A percentile compares a stretch with the other conserved stretches of the same genome.
Evolutionary conservation across 92 coral and sea anemone genomes (phyloP).

Genomic region (Metridium senile): DNA sequence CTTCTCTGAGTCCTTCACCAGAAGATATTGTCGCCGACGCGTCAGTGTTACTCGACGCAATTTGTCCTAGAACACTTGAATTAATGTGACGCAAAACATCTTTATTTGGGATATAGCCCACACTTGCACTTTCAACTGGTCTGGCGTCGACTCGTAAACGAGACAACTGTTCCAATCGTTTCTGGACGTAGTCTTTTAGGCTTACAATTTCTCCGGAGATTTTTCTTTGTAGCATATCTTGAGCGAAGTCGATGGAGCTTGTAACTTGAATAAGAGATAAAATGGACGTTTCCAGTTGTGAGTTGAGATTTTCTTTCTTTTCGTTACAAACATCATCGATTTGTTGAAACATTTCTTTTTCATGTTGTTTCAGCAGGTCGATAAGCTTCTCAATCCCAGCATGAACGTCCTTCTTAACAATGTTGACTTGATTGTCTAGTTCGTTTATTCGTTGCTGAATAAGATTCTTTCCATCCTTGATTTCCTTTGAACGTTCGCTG

Average conservation of each 20-base stretch:
- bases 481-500: slow-evolving; percentile 20
- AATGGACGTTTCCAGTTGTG: slow-evolving; percentile 58
- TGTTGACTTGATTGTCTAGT: slow-evolving; percentile 61
- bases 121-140: slow-evolving; percentile 72
- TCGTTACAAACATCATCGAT: slow-evolving; percentile 64
- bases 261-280: slow-evolving; percentile 49
- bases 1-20: slow-evolving; percentile 70
- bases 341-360: slow-evolving; percentile 62
- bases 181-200: slow-evolving; percentile 51
- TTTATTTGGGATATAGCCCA: slow-evolving; percentile 77
- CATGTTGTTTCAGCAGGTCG: slow-evolving; percentile 62
- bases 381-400: slow-evolving; percentile 63
- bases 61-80: slow-evolving; percentile 63
- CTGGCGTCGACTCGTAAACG: slow-evolving; percentile 61
- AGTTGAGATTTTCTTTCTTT: slow-evolving; percentile 66
- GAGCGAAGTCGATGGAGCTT: slow-evolving; percentile 63
- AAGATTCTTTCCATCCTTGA: slow-evolving; percentile 24
- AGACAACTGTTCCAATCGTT: slow-evolving; percentile 60
- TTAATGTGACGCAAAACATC: slow-evolving; percentile 67
- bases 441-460: slow-evolving; percentile 63
- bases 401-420: slow-evolving; percentile 64
- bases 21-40: slow-evolving; percentile 60
- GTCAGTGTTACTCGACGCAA: slow-evolving; percentile 81
- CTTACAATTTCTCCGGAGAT: slow-evolving; percentile 66
- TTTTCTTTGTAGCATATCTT: slow-evolving; percentile 56